Evolutionary conservation across 2,888 invertebrate species (phyloP).

Genomic region (Chrysolina haemoptera): DNA sequence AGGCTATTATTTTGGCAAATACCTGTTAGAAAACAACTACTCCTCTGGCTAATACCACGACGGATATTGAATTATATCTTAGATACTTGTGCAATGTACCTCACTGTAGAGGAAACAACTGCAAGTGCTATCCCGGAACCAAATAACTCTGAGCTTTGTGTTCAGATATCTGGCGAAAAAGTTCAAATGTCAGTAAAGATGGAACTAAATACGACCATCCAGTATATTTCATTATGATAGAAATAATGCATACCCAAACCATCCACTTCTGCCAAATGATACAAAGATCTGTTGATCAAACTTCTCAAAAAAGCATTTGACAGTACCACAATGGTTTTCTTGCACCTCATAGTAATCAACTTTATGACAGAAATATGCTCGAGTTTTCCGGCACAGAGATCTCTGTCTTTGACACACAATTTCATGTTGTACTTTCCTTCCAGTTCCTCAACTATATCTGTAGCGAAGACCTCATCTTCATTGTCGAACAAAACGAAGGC

Average conservation of each 20-base stretch:
- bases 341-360: constrained; percentile 84
- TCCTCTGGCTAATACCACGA: too few species aligned
- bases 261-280: constrained; percentile 84
- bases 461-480: constrained; percentile 81
- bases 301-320: constrained; percentile 87
- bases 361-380: constrained; percentile 81
- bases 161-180: too few species aligned
- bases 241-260: constrained; percentile 79
- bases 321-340: constrained; percentile 83
- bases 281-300: constrained; percentile 83
- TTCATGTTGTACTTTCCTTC: constrained; percentile 76
- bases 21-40: too few species aligned
- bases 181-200: not conserved
- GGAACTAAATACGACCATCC: not conserved
- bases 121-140: too few species aligned
- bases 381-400: constrained; percentile 80
- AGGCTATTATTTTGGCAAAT: too few species aligned
- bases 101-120: too few species aligned
- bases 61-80: too few species aligned
- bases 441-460: constrained; percentile 76
- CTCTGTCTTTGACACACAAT: constrained; percentile 82
- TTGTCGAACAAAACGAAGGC: constrained; percentile 85
- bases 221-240: not conserved
- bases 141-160: too few species aligned
- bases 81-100: too few species aligned